Percentiles rank a stretch among this genome's conserved stretches.
Evolutionary conservation across 1,140 invertebrate species (phyloP).

Genomic region (Apocrypta bakeri): DNA sequence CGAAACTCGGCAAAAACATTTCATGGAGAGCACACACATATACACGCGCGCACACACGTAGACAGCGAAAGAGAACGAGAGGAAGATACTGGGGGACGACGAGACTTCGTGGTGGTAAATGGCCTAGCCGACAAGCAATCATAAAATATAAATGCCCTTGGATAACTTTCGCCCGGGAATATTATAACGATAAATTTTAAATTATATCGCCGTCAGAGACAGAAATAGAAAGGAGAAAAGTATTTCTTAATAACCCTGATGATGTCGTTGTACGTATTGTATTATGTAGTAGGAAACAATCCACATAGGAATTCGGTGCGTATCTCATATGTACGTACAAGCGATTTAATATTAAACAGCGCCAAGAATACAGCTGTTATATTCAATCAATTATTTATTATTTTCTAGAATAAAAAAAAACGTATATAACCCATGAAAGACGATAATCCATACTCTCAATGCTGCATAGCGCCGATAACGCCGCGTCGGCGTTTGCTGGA

Average conservation of each 20-base stretch:
- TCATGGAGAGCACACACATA: neutral
- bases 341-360: neutral
- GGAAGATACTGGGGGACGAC: too few species aligned
- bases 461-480: too few species aligned
- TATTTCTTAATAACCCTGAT: neutral
- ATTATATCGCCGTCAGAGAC: neutral
- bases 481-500: neutral
- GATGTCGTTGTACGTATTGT: neutral
- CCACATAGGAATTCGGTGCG: neutral
- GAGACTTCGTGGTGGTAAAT: constrained; percentile 1
- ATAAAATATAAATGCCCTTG: neutral
- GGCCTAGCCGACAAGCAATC: neutral
- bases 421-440: too few species aligned
- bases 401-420: too few species aligned
- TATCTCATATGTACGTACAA: too few species aligned
- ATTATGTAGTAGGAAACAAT: neutral
- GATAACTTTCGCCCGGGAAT: neutral
- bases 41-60: neutral
- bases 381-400: too few species aligned
- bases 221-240: neutral
- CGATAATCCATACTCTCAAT: too few species aligned
- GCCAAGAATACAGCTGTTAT: too few species aligned
- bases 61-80: too few species aligned
- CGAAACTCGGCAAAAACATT: neutral
- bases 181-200: constrained; percentile 3